Percentiles rank a stretch among this genome's conserved stretches.
phyloP scores from a whole-genome alignment of 2,113 vertebrate species.

The Hydrochoerus hydrochaeris region DNA sequence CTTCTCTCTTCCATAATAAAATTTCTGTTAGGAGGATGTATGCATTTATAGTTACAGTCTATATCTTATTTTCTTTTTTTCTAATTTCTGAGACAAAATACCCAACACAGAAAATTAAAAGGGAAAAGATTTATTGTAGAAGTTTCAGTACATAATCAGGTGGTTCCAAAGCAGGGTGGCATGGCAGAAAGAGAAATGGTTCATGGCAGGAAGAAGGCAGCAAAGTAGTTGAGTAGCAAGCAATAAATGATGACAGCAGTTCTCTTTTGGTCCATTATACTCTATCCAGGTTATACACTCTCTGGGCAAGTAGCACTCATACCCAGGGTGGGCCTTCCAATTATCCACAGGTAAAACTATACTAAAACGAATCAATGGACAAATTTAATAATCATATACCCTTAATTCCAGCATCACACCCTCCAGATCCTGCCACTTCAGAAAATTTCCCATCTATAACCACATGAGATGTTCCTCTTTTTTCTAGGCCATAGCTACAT shows the following conservation, averaged over 20 bases:
- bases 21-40: not conserved
- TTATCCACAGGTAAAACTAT: not conserved
- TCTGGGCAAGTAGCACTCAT: not conserved
- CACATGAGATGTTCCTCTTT: not conserved
- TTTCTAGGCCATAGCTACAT: not conserved
- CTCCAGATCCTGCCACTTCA: not conserved
- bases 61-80: not conserved
- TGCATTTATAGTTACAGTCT: not conserved
- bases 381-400: not conserved
- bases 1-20: not conserved
- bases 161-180: not conserved
- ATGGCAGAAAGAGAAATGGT: not conserved
- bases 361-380: not conserved
- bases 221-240: not conserved
- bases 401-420: not conserved
- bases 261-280: not conserved
- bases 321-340: not conserved
- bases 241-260: not conserved
- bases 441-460: not conserved
- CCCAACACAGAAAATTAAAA: not conserved
- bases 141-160: not conserved
- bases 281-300: not conserved
- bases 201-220: not conserved
- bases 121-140: not conserved
- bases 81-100: not conserved